Evolutionary conservation across 2,888 invertebrate species (phyloP), one percentile per base, ranked within the genome.

Genomic region (Yponomeuta sedellus): DNA sequence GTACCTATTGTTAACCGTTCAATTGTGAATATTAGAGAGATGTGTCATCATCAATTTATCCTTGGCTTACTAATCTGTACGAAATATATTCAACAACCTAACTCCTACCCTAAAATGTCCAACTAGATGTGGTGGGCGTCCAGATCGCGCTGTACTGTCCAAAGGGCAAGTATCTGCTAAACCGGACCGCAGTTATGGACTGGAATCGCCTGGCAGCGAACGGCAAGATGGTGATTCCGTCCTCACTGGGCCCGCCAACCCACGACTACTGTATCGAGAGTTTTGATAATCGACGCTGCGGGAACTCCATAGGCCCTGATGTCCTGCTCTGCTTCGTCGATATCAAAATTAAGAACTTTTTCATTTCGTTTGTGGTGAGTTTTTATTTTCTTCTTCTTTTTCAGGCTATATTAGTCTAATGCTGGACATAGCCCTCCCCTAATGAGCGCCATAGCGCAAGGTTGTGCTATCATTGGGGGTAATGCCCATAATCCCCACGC

Each of bases 231-330:
- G 68, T 88, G 67, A 73, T 77, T 25, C 80, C 77, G 0, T 68
- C 73, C 1, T 66, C 75, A 4, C 74, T 73, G 11, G 66, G 64
- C 28, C 66, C 62, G 34, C 52, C 72, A 16, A 77, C 81, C n/a
- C 69, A 78, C 6, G 77, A 79, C 44, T 92, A 89, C 71, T 92
- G 92, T 69, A 66, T 92, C n/a, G 91, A 92, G 69, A 72, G 80
- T 22, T 86, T 90, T 66, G 90, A 91, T 69, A 76, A 75, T 61
- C 77, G 83, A 8, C 69, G 74, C 22, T 89, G 90, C 68, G 70
- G 70, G 5, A 74, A 74, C 1, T 77, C 77, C 34, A 68, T 86
- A 4, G 64, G 73, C 39, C 67, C 82, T n/a, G 81, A 81, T 1
- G 79, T 80, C 1, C 75, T 86, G 16, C 76, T 80, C n/a, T 92